Evolutionary conservation across 2,113 vertebrate genomes (phyloP).

Genomic region (Halcyon senegalensis): DNA sequence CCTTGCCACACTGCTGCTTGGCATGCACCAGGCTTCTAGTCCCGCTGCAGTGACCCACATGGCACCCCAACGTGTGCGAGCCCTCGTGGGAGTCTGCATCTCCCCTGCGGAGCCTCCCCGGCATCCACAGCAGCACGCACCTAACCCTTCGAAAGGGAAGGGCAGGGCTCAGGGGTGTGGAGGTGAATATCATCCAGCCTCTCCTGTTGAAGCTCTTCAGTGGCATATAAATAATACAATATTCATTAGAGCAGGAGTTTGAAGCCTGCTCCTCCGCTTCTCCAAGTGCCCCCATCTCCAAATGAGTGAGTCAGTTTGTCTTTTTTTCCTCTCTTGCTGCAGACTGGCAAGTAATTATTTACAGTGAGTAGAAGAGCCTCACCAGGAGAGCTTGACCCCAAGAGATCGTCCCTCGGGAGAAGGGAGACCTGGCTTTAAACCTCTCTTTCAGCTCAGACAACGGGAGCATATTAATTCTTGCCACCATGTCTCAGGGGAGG

Average conservation of each 20-base stretch:
- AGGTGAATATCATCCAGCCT: background rate
- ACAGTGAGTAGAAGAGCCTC: background rate
- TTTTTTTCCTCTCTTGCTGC: background rate
- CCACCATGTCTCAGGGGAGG: background rate
- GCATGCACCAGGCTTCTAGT: background rate
- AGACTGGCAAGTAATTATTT: conserved; percentile 21
- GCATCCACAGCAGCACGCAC: background rate
- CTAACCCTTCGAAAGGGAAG: background rate
- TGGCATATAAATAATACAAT: conserved; percentile 14
- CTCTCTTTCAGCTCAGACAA: background rate
- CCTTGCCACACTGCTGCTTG: background rate
- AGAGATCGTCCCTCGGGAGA: background rate
- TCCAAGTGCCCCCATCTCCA: background rate
- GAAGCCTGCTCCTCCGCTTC: background rate
- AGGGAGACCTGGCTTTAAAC: background rate
- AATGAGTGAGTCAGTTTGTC: background rate
- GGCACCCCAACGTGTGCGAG: accelerated
- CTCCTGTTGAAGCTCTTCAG: background rate
- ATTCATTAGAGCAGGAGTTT: conserved; percentile 28
- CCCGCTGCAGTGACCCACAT: background rate
- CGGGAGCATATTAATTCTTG: background rate
- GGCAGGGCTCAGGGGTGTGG: background rate
- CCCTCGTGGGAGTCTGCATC: accelerated
- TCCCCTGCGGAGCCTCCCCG: background rate
- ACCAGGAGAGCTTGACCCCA: background rate